Evolutionary conservation across 2,113 vertebrate genomes (phyloP).

Genomic region (Gobio gobio): DNA sequence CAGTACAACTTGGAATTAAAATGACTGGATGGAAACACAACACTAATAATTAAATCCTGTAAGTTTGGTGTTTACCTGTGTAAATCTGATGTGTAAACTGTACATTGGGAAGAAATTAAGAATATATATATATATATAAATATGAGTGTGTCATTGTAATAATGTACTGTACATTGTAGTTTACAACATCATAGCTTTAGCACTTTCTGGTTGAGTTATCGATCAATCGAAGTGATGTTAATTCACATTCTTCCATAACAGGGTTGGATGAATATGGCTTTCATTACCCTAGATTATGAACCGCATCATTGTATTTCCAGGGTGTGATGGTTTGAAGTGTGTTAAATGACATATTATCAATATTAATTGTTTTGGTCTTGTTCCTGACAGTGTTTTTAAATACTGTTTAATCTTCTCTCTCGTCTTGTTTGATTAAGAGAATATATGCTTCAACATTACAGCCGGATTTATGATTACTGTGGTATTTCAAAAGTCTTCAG

Average conservation of each 20-base stretch:
- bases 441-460: slow-evolving; percentile 21
- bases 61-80: slow-evolving; percentile 24
- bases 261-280: neutral
- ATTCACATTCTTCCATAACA: neutral
- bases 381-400: slow-evolving; percentile 22
- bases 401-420: slow-evolving; percentile 10
- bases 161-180: slow-evolving; percentile 51
- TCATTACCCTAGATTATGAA: neutral
- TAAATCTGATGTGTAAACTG: slow-evolving; percentile 53
- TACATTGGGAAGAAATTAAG: slow-evolving; percentile 46
- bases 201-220: slow-evolving; percentile 11
- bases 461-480: slow-evolving; percentile 8
- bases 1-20: slow-evolving; percentile 12
- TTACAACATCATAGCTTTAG: slow-evolving; percentile 32
- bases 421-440: slow-evolving; percentile 9
- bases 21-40: neutral
- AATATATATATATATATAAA: slow-evolving; percentile 8
- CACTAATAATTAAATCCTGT: neutral
- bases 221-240: neutral
- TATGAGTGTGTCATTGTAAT: slow-evolving; percentile 45
- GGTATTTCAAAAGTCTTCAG: neutral
- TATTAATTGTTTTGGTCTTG: slow-evolving; percentile 30
- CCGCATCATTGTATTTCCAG: neutral
- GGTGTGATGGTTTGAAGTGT: neutral
- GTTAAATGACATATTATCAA: slow-evolving; percentile 2